Evolutionary conservation across 30 jellyfish, hydroid and myxozoan genomes (phyloP), one percentile per base, ranked within the genome.

Genomic region (Aurelia aurita complex sp. Pacific): DNA sequence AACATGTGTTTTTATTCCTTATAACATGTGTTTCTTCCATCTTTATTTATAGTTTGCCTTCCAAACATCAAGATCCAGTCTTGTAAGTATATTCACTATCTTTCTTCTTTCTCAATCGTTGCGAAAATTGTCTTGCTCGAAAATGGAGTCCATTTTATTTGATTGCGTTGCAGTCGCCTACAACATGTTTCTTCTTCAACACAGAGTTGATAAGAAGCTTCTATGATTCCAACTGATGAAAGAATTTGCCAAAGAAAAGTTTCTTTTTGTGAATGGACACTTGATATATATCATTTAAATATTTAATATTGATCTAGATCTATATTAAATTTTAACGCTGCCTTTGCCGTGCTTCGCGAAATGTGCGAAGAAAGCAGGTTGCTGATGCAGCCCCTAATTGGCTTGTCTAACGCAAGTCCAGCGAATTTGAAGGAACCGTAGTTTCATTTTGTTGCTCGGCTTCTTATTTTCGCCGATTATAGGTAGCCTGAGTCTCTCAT

Each of bases 11-110:
- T 17, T 81, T 61, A 70, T 81, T 81, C 35, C 83, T 13, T 68
- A 19, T 55, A 81, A 68, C 83, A 81, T 81, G 83, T 81, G 83
- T 57, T 74, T 81, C 77, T 70, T 66, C 33, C 13, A 68, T 65
- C 80, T 79, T 65, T 81, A 46, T 61, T 65, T 79, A 43, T 71
- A 79, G 89, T 79, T 79, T 75, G 74, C 89, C 81, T 79, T 79
- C 74, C 89, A 79, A 79, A 79, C 89, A 79, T 79, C 89, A 79
- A 79, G 89, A 79, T 79, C 89, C 17, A 79, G 64, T 19, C 89
- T 79, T 23, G 89, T 79, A 64, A 79, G 89, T 79, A 65, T 18
- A n/a, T 8, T 54, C 14, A 51, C 50, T 23, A 13, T 64, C 65
- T 32, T 72, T 10, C 52, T 16, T 19, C 15, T 59, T 18, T 55